Evolutionary conservation across 2,888 invertebrate species (phyloP), one percentile per base, ranked within the genome.

Genomic region (Clusia tigrina): DNA sequence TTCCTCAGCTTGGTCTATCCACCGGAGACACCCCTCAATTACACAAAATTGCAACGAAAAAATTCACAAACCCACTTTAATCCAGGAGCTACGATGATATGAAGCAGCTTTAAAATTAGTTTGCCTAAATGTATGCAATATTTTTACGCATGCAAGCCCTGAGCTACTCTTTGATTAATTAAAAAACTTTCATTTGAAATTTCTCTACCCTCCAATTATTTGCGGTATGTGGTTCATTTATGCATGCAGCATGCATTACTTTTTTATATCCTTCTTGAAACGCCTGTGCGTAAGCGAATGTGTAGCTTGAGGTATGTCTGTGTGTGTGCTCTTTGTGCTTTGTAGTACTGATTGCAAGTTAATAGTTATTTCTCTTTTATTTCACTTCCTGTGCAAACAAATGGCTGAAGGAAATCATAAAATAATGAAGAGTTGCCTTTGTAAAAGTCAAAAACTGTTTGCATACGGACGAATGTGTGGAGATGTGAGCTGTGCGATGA

Each of bases 101-200:
- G n/a, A n/a, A n/a, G n/a, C n/a, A n/a, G n/a, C n/a, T n/a, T n/a
- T n/a, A n/a, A n/a, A n/a, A n/a, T 32, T 32, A 32, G 6, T 32
- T 9, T 17, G 42, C 42, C 42, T 42, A 42, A 42, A n/a, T 6
- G 42, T 6, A 42, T 42, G 42, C 42, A 42, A 42, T 42, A 42
- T 42, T 15, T 42, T 42, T 42, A 23, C 60, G 55, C 37, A 54
- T 60, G 60, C 60, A 60, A 60, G 48, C 55, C 48, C 55, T 55
- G 32, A 37, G 51, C 53, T 57, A 32, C 38, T 38, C 61, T 61
- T 63, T 68, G 68, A 61, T 69, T 69, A 69, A 69, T 69, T 69
- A 69, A 69, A 68, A 69, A 69, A 69, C 63, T 69, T 69, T 69
- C 63, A 53, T 67, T 48, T 42, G 42, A 10, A 42, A 42, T 17